Evolutionary conservation across 2,888 invertebrate genomes (phyloP), one percentile per base, ranked within the genome.

Genomic region (Gryllus longicercus): DNA sequence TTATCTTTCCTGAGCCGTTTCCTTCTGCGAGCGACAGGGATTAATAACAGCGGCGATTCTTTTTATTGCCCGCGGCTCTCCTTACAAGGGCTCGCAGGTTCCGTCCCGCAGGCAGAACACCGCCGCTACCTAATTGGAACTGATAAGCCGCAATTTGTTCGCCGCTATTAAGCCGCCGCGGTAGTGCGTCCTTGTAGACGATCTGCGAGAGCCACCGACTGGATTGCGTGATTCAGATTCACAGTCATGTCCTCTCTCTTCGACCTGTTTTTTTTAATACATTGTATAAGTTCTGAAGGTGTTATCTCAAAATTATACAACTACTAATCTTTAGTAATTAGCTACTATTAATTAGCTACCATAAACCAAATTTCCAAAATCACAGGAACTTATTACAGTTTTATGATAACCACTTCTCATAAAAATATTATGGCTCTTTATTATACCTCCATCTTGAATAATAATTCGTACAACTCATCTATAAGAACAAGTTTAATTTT

Each of bases 1-100:
- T 63, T 63, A 63, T 63, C 63, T 63, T n/a, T 63, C n/a, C 16
- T 4, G 63, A 4, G 63, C 63, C 63, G n/a, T 63, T 63, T 63
- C 63, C 63, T 63, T 14, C 63, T 11, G 63, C 63, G 63, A 63
- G 63, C 38, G 38, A 18, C 63, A 63, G 12, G n/a, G 63, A 63
- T 63, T 63, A 63, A 63, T 63, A 3, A 63, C n/a, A 18, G 16
- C 16, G 5, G 63, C 14, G 10, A 63, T 63, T 63, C 38, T 63
- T 63, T 63, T 63, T 63, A 63, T 63, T 63, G 63, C 63, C n/a
- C 63, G 63, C 38, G 38, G 38, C 63, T 63, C 63, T 63, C n/a
- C n/a, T 63, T 63, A 63, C 63, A n/a, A 63, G 63, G n/a, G 63
- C 63, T 63, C 63, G n/a, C 14, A 63, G 63, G 63, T 63, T 63